Evolutionary conservation across 2,113 vertebrate species (phyloP).

Genomic region (Hippocampus mohnikei): DNA sequence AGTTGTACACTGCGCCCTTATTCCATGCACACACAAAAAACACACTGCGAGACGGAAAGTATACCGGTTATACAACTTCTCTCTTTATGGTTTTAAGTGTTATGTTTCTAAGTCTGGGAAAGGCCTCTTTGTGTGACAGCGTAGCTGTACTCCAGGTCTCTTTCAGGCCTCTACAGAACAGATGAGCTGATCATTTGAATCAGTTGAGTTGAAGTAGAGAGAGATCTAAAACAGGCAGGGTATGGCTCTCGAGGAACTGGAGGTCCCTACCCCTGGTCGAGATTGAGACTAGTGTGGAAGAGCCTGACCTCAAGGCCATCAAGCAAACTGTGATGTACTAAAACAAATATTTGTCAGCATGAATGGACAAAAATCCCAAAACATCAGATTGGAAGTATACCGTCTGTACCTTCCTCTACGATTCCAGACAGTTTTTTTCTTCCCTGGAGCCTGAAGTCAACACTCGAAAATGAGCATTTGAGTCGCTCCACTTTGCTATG

Average conservation of each 20-base stretch:
- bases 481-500: slow-evolving; percentile 47
- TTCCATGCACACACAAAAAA: too few species aligned
- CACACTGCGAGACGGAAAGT: too few species aligned
- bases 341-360: background rate
- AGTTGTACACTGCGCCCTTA: too few species aligned
- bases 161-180: too few species aligned
- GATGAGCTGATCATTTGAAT: too few species aligned
- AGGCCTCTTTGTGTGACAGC: background rate
- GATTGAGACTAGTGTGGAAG: background rate
- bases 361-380: background rate
- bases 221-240: too few species aligned
- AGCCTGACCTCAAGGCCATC: background rate
- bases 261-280: background rate
- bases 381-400: background rate
- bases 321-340: background rate
- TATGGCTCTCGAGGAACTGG: too few species aligned
- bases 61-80: too few species aligned
- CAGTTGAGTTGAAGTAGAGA: too few species aligned
- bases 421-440: background rate
- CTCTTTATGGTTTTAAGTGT: too few species aligned
- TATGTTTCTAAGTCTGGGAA: background rate
- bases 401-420: slow-evolving; percentile 1
- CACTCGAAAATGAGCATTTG: slow-evolving; percentile 48
- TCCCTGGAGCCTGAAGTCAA: slow-evolving; percentile 7
- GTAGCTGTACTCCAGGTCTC: background rate